Evolutionary conservation across 2,888 invertebrate species (phyloP), one percentile per base, ranked within the genome.

Genomic region (Ormia ochracea): DNA sequence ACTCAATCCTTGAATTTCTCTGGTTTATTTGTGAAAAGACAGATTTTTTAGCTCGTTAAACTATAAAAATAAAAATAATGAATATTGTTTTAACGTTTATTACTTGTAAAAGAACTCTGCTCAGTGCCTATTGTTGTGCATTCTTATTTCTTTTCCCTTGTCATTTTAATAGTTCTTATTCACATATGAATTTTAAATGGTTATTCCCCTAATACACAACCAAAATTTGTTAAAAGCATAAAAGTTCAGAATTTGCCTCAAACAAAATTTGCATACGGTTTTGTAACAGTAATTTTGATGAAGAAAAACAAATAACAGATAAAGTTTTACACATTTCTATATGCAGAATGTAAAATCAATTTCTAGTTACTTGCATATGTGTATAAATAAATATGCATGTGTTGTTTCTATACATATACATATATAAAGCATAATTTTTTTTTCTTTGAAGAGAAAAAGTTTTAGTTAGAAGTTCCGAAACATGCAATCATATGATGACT

Each of bases 401-500:
- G 28, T 7, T 38, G 19, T 61, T 28, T 31, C 56, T 48, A 68
- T 68, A n/a, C 36, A 68, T 59, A 26, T 38, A 38, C 28, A 4
- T 10, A 23, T 33, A 23, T 66, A 23, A 28, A 21, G 10, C 21
- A 21, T 21, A 17, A 43, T 17, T 41, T 41, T 17, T 41, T 41
- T 41, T 26, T 26, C 43, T 56, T 12, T 41, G 33, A 12, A 52
- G 43, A 38, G 21, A 48, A 41, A 43, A 52, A 78, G 61, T 68
- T 68, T n/a, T 54, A 68, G 10, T 23, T 26, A 21, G 12, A 58
- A 43, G 6, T 19, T 19, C 52, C 33, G 50, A 61, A 66, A 54
- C 41, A 48, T 73, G 58, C 74, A 74, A 79, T 79, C 69, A 79
- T 74, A 70, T 74, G 69, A 74, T 52, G 69, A 69, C 69, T 54